Evolutionary conservation across 2,113 vertebrate genomes (phyloP), one percentile per base, ranked within the genome.

Genomic region (Heterotilapia buettikoferi): DNA sequence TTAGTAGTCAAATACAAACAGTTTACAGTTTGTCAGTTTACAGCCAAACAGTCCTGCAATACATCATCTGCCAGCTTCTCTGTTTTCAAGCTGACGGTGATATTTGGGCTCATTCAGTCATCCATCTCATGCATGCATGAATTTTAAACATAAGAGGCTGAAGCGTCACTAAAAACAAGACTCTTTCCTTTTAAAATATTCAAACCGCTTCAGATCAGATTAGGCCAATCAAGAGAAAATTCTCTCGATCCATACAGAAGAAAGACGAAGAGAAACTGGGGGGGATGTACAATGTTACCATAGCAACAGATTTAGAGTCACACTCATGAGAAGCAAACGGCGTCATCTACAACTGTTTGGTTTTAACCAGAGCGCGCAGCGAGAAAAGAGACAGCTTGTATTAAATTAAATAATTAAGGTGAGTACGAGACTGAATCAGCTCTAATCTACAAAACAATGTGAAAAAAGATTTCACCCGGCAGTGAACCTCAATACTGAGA

Each of bases 281-380:
- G 19, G 68, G 82, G 50, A 29, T 81, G 89, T 14, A 81, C 53
- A 57, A 9, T 2, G 88, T 94, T 91, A 45, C 94, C 88, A 94
- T 93, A 50, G 89, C 80, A 94, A 93, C 92, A 38, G 82, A 81
- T 84, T 86, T 36, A 40, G 80, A 92, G 85, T 91, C 88, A 88
- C 84, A 83, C 36, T 76, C 54, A 53, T 56, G 68, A 53, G 45
- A 82, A 83, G 81, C 54, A 82, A 94, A 88, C 63, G 45, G 80
- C 68, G 36, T 89, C 91, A 89, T 93, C 85, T 86, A 89, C 68
- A 45, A 90, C 83, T 53, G 68, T 82, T 86, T 82, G 61, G 7
- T 80, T 87, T 86, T 54, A 76, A 88, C 56, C 78, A 76, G 26
- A 80, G 76, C 1, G 3, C 19, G 9, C 80, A 56, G 86, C 12